Conservation (phyloP, 2,113 vertebrate species). For the Boleophthalmus pectinirostris region DNA sequence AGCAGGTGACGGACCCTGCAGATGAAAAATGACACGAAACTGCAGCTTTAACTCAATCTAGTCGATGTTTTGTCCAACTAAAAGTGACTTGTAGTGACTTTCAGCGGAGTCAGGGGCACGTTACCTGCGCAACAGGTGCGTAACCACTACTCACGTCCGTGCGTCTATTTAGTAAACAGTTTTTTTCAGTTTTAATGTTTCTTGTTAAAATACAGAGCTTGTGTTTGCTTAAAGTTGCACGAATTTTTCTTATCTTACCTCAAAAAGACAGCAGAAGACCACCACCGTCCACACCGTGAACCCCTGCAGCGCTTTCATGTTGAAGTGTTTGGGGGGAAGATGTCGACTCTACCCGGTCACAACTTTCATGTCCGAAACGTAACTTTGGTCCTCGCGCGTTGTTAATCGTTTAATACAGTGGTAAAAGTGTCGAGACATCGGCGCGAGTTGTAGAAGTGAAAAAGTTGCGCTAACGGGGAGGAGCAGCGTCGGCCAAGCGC, state of each 20-base stretch:
- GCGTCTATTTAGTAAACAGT: not conserved
- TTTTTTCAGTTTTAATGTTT: not conserved
- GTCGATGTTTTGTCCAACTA: not conserved
- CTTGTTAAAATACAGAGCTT: not conserved
- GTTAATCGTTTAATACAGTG: not conserved
- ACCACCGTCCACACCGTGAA: slow-evolving; percentile 35
- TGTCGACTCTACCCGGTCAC: slow-evolving; percentile 5
- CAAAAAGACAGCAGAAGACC: slow-evolving; percentile 25
- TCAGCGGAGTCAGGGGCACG: not conserved
- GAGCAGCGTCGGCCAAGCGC: slow-evolving; percentile 35
- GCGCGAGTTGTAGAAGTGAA: slow-evolving; percentile 8
- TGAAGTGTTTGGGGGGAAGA: slow-evolving; percentile 6
- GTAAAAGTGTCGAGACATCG: slow-evolving; percentile 11
- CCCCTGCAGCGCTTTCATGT: slow-evolving; percentile 47
- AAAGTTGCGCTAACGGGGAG: slow-evolving; percentile 39
- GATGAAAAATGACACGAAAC: too few relatives aligned
- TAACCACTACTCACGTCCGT: not conserved
- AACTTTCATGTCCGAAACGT: slow-evolving; percentile 43
- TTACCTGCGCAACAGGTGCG: slow-evolving; percentile 62
- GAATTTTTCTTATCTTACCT: slow-evolving; percentile 35
- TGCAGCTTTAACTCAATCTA: too few relatives aligned
- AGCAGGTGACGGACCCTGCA: too few relatives aligned
- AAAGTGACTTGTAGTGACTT: not conserved
- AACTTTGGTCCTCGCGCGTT: not conserved
- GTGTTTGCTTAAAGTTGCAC: not conserved